Evolutionary conservation across 92 coral and sea anemone species (phyloP).

Genomic region (Epizoanthus fatuus): DNA sequence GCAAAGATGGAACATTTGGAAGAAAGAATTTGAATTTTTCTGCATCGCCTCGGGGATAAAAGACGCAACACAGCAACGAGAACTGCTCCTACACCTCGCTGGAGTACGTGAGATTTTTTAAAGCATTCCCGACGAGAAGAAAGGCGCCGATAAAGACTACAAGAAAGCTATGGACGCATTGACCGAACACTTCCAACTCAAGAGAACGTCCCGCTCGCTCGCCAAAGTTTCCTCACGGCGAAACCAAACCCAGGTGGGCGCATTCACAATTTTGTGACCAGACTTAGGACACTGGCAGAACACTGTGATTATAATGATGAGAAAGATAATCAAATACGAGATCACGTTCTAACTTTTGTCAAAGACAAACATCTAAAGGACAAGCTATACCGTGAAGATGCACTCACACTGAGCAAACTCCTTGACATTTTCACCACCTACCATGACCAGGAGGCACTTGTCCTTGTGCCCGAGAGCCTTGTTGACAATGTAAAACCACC

Average conservation of each 20-base stretch:
- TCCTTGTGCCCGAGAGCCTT: neutral
- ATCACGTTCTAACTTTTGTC: conserved; percentile 56
- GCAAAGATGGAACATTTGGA: conserved; percentile 41
- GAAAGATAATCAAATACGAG: conserved; percentile 58
- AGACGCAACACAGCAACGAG: conserved; percentile 31
- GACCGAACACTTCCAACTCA: conserved; percentile 46
- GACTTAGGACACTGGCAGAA: conserved; percentile 52
- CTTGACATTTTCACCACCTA: conserved; percentile 51
- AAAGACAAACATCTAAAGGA: conserved; percentile 60
- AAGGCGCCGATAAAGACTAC: conserved; percentile 60
- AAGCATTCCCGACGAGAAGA: conserved; percentile 22
- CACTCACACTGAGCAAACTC: conserved; percentile 46
- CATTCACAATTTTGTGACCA: conserved; percentile 56
- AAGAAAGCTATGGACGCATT: conserved; percentile 49
- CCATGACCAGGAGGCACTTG: conserved; percentile 62
- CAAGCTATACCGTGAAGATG: conserved; percentile 60
- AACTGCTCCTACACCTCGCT: conserved; percentile 63
- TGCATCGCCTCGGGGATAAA: conserved; percentile 41
- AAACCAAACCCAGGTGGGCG: conserved; percentile 53
- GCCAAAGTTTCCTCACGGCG: conserved; percentile 56
- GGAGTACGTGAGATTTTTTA: conserved; percentile 50
- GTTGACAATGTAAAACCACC: neutral
- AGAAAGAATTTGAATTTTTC: conserved; percentile 40
- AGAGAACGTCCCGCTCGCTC: conserved; percentile 59
- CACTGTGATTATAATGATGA: conserved; percentile 67